phyloP scores from a whole-genome alignment of 2,888 invertebrate genomes.

The Tachina grossa region DNA sequence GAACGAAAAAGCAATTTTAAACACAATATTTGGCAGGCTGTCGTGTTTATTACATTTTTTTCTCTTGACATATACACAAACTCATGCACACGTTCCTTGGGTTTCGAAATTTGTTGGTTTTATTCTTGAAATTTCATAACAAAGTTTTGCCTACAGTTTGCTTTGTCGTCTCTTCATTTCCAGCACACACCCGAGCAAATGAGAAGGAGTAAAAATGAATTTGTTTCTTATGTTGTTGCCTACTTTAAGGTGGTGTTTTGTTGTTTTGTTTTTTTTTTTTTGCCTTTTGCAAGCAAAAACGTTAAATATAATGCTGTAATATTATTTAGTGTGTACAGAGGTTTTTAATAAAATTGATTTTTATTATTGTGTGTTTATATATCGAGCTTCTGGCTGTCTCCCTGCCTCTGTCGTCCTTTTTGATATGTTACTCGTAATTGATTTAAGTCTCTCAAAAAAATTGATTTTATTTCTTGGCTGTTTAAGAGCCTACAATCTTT shows the following conservation, averaged over 20 bases:
- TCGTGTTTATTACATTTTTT: slow-evolving; percentile 29
- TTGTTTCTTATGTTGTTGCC: slow-evolving; percentile 34
- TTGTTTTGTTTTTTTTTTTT: too few relatives aligned
- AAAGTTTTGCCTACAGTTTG: slow-evolving; percentile 29
- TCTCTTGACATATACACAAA: too few relatives aligned
- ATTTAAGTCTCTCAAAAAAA: slow-evolving; percentile 13
- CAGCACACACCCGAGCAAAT: background rate
- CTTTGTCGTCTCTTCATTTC: background rate
- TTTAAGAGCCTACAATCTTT: background rate
- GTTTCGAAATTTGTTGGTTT: background rate
- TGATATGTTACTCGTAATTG: slow-evolving; percentile 18
- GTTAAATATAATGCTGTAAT: slow-evolving; percentile 19
- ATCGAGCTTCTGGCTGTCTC: background rate
- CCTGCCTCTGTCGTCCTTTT: background rate
- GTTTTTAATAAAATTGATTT: slow-evolving; percentile 39
- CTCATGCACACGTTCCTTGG: background rate
- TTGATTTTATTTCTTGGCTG: slow-evolving; percentile 5
- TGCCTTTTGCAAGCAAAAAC: background rate
- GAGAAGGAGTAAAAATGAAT: background rate
- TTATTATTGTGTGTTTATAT: slow-evolving; percentile 1
- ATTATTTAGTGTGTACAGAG: slow-evolving; percentile 3
- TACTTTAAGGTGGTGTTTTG: slow-evolving; percentile 32
- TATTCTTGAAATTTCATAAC: slow-evolving; percentile 12
- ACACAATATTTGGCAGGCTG: background rate
- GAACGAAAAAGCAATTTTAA: background rate